Evolutionary conservation across 2,888 invertebrate species (phyloP).

Genomic region (Microctonus aethiopoides): DNA sequence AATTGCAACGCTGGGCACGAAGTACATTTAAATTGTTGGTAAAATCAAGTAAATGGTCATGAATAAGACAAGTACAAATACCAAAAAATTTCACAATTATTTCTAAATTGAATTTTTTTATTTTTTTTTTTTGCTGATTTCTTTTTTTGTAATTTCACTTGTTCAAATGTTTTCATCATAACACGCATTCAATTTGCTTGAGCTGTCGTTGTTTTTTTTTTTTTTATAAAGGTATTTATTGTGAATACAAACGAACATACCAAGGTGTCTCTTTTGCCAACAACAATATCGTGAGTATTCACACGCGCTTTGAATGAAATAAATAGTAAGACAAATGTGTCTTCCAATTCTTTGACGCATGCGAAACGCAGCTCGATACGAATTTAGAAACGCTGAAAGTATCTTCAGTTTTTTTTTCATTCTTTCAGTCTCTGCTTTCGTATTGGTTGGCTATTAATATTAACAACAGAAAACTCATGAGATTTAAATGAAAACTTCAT

Average conservation of each 20-base stretch:
- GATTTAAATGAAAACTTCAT: not conserved
- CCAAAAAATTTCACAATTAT: not conserved
- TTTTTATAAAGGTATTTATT: not conserved
- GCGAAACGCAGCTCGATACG: conserved; percentile 42
- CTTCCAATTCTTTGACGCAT: conserved; percentile 46
- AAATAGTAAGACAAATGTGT: conserved; percentile 6
- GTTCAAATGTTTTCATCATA: not conserved
- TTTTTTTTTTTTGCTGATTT: not conserved
- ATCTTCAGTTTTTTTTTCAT: not conserved
- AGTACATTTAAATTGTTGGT: not conserved
- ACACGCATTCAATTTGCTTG: not conserved
- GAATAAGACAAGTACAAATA: not conserved
- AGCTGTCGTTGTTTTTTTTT: not conserved
- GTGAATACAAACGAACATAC: not conserved
- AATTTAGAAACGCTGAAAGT: conserved; percentile 48
- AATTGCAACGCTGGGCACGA: not conserved
- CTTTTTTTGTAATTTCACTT: not conserved
- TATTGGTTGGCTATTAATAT: not conserved
- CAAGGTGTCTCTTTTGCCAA: not conserved
- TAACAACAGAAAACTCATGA: not conserved
- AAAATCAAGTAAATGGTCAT: not conserved
- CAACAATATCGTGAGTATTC: not conserved
- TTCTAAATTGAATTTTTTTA: not conserved
- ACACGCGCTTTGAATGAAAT: not conserved
- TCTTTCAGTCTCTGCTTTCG: not conserved